These are phyloP conservation scores for Aramus guarauna DNA, from an alignment of 2,113 vertebrate species.

Conservation along the genomic window DNA sequence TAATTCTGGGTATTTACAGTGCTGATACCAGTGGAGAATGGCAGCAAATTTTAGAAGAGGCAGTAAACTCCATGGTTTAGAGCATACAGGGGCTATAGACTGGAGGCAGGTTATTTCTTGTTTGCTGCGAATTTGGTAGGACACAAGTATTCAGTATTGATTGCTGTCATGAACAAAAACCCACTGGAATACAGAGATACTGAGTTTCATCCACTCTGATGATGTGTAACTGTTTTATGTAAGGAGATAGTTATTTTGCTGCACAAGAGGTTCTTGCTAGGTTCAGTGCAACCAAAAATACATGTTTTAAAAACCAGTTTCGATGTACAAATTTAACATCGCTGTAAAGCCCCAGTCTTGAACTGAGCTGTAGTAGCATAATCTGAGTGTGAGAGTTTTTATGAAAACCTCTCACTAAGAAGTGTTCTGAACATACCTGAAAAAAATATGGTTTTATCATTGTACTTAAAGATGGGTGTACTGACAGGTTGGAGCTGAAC, in stretches of 20 bases:
- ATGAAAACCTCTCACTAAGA: background rate
- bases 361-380: background rate
- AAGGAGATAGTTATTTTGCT: background rate
- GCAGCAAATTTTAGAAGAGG: background rate
- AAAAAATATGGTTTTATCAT: background rate
- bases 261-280: background rate
- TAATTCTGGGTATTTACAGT: background rate
- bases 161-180: background rate
- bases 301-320: background rate
- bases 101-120: background rate
- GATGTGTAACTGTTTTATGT: background rate
- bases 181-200: background rate
- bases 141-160: background rate
- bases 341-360: background rate
- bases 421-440: background rate
- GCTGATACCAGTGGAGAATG: background rate
- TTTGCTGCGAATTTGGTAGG: background rate
- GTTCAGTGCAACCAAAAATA: background rate
- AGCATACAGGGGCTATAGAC: background rate
- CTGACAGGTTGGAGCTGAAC: background rate
- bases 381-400: background rate
- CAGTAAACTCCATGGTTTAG: background rate
- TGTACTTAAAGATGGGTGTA: background rate
- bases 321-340: background rate
- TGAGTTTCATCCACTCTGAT: background rate